Evolutionary conservation across 2,888 invertebrate genomes (phyloP), one percentile per base, ranked within the genome.

Genomic region (Drosophila lutescens): DNA sequence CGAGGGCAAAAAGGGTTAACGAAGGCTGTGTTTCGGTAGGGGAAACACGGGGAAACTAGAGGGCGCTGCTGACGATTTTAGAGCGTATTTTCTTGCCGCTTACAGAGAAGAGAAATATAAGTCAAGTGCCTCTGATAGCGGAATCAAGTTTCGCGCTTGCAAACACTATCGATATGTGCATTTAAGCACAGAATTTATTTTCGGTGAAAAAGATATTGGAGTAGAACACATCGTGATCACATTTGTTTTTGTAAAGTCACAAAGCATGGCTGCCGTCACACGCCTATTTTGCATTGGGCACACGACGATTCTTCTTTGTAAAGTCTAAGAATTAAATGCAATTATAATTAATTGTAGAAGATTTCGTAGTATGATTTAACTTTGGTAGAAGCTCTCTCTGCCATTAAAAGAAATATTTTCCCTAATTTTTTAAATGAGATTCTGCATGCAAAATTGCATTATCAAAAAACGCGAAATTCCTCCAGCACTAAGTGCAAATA

Each of bases 111-210:
- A 5, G 17, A 15, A 32, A 53, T 38, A 51, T 38, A 23, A 65
- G 53, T 54, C 65, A 65, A 65, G 65, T 65, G 65, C 38, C 53
- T 17, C 17, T 10, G 38, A 13, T 30, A 32, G 30, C 13, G 2
- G 58, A 20, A 30, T 44, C 12, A 36, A 34, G 58, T 38, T 44
- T 43, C 13, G 10, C 30, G 13, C 6, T 10, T n/a, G 20, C 23
- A 51, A 43, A 38, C 50, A 43, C n/a, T 30, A 58, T 30, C 30
- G 40, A 32, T 40, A 17, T 30, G 12, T 40, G 58, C 40, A 40
- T 40, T 53, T 53, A 53, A 53, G n/a, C n/a, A 40, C 54, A 53
- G 40, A 53, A 15, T 53, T 23, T 20, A 3, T 23, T 23, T 13
- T 9, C n/a, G 15, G 8, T 17, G 40, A 9, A 34, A 34, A 34